Percentiles rank a stretch among this genome's conserved stretches.
Conservation (phyloP, 2,888 invertebrate species). For the Dione juno region DNA sequence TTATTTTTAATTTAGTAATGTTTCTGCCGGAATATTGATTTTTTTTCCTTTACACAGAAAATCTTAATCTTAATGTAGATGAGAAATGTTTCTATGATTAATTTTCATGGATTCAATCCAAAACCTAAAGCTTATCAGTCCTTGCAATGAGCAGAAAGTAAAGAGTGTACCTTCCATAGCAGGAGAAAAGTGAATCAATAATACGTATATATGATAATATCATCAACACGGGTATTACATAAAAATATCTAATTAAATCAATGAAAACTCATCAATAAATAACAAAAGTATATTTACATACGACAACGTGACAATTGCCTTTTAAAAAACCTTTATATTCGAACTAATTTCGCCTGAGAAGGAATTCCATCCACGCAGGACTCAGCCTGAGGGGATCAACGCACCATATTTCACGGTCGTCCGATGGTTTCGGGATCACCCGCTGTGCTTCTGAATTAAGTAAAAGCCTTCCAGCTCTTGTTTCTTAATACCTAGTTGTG, state of each 20-base stretch:
- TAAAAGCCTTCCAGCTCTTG: conserved; percentile 88
- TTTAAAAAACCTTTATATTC: conserved; percentile 28
- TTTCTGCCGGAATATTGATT: no score
- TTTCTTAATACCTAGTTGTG: conserved; percentile 83
- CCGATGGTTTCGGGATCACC: conserved; percentile 83
- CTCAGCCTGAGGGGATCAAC: conserved; percentile 71
- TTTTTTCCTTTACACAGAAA: no score
- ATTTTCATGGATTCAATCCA: no score
- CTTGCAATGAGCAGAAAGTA: no score
- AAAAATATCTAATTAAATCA: background rate
- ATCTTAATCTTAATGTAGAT: no score
- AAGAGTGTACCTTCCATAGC: no score
- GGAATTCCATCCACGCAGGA: conserved; percentile 76
- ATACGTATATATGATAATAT: no score
- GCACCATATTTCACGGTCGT: conserved; percentile 80
- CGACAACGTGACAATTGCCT: conserved; percentile 21
- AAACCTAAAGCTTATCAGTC: no score
- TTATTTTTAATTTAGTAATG: no score
- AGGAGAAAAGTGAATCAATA: no score
- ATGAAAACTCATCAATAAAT: background rate
- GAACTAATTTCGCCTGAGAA: conserved; percentile 45
- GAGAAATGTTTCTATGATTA: no score
- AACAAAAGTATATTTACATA: conserved; percentile 12
- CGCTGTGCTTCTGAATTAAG: conserved; percentile 89
- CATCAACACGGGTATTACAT: background rate